Percentiles rank a stretch among this genome's conserved stretches.
Evolutionary conservation across 2,888 invertebrate species (phyloP).

Genomic region (Rhagonycha fulva): DNA sequence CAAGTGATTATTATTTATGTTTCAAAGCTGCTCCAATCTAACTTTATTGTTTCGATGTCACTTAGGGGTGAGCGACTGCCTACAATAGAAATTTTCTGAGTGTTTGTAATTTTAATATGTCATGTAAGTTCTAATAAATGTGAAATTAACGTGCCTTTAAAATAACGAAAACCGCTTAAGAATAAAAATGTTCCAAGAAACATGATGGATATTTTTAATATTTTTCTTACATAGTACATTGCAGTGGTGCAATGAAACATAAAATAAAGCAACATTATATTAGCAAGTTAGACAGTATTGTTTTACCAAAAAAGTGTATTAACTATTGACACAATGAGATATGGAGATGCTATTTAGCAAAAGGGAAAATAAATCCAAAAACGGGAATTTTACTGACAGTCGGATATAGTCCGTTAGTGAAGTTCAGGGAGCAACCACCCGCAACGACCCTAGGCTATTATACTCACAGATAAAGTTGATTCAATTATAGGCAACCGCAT

Average conservation of each 20-base stretch:
- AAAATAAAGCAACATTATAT: not conserved
- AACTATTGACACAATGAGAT: not conserved
- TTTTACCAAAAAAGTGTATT: not conserved
- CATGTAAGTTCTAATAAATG: slow-evolving; percentile 52
- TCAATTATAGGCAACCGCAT: slow-evolving; percentile 57
- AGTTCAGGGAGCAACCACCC: slow-evolving; percentile 48
- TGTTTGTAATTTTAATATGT: slow-evolving; percentile 45
- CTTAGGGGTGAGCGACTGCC: slow-evolving; percentile 37
- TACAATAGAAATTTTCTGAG: slow-evolving; percentile 32
- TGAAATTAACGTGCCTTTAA: slow-evolving; percentile 30
- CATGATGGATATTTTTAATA: not conserved
- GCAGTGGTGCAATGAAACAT: not conserved
- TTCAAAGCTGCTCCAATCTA: slow-evolving; percentile 42
- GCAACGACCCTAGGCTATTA: slow-evolving; percentile 53
- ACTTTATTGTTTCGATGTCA: slow-evolving; percentile 47
- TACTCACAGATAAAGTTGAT: slow-evolving; percentile 57
- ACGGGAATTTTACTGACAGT: slow-evolving; percentile 39
- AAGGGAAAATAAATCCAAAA: slow-evolving; percentile 19
- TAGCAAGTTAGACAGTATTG: not conserved
- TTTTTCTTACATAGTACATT: not conserved
- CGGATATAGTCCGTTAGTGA: slow-evolving; percentile 42
- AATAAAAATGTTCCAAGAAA: not conserved
- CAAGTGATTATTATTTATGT: slow-evolving; percentile 54
- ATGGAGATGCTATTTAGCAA: not conserved
- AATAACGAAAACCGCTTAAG: not conserved